phyloP scores from a whole-genome alignment of 2,113 vertebrate species.

The Aptenodytes patagonicus region DNA sequence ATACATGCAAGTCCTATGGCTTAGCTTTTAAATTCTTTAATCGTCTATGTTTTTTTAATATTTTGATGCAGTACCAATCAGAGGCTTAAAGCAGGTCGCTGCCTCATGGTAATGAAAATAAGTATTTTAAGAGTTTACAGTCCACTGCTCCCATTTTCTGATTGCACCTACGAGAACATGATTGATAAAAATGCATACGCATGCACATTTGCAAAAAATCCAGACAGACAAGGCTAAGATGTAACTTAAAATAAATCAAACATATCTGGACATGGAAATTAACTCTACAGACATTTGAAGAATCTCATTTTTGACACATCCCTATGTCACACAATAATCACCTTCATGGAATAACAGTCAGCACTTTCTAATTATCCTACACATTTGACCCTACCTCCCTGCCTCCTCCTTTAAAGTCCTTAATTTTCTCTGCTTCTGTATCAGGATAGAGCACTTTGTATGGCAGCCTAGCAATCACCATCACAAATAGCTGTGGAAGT shows the following conservation, averaged over 20 bases:
- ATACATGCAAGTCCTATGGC: neutral
- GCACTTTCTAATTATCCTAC: neutral
- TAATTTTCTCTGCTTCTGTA: neutral
- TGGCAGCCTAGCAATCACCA: neutral
- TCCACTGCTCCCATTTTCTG: neutral
- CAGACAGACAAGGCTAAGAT: neutral
- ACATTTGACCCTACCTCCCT: neutral
- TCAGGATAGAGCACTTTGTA: neutral
- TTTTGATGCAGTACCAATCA: neutral
- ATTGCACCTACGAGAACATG: neutral
- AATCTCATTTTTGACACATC: neutral
- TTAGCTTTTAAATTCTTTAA: neutral
- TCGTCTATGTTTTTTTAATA: neutral
- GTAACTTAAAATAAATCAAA: neutral
- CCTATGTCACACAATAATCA: neutral
- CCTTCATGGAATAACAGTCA: neutral
- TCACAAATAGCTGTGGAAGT: neutral
- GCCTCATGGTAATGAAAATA: neutral
- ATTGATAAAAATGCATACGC: rapidly evolving
- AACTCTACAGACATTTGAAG: neutral
- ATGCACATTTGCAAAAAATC: neutral
- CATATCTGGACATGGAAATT: neutral
- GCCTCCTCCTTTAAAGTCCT: neutral
- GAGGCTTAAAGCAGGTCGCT: neutral
- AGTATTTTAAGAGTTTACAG: neutral